A percentile compares a stretch with the other conserved stretches of the same genome.
These are phyloP conservation scores for Formicarius rufipectus DNA, from an alignment of 2,113 vertebrate genomes.

Conservation along the genomic window DNA sequence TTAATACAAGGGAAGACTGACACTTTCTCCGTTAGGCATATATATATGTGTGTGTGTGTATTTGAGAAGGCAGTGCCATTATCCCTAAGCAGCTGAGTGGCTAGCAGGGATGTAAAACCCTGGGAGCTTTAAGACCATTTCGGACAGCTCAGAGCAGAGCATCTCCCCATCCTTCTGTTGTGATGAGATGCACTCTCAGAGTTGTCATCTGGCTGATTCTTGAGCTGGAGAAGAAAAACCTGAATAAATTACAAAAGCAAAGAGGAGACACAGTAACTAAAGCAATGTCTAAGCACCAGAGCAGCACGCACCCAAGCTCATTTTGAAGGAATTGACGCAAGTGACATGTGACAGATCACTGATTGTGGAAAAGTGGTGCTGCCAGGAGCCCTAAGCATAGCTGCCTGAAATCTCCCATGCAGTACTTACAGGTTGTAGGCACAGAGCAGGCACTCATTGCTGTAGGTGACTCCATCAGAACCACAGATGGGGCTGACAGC, in stretches of 20 bases:
- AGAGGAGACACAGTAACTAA: background rate
- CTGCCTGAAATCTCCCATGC: background rate
- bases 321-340: background rate
- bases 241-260: background rate
- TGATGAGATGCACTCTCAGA: background rate
- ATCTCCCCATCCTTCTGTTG: background rate
- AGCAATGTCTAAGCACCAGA: background rate
- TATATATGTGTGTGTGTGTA: background rate
- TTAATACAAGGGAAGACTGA: background rate
- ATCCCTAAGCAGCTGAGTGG: background rate
- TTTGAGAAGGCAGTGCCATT: background rate
- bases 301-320: background rate
- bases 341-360: background rate
- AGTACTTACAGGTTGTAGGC: slow-evolving; percentile 9
- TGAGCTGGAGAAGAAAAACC: background rate
- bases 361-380: background rate
- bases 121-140: background rate
- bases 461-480: background rate
- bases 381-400: background rate
- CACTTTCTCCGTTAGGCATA: background rate
- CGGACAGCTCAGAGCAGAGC: background rate
- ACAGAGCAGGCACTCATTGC: slow-evolving; percentile 31
- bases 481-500: background rate
- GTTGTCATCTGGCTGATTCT: background rate
- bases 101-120: background rate